Evolutionary conservation across 2,888 invertebrate genomes (phyloP).

Genomic region (Amorpha juglandis): DNA sequence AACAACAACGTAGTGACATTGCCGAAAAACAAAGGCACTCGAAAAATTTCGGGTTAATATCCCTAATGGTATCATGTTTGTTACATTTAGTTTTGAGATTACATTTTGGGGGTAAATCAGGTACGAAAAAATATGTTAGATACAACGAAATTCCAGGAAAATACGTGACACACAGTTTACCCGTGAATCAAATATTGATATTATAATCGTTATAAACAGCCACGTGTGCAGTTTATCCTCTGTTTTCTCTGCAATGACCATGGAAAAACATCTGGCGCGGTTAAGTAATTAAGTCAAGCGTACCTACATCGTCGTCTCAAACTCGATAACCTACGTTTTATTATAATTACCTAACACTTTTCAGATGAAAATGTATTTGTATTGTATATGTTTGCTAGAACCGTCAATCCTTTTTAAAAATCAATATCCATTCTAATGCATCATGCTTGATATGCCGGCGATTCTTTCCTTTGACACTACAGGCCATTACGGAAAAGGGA

Average conservation of each 20-base stretch:
- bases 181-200: neutral
- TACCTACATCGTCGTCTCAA: no score
- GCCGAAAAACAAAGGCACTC: no score
- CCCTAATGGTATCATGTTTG: no score
- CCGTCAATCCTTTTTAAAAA: neutral
- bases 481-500: conserved; percentile 3
- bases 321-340: neutral
- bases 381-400: no score
- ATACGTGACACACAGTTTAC: neutral
- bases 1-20: no score
- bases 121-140: no score
- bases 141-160: neutral
- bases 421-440: neutral
- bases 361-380: neutral
- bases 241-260: neutral
- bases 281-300: neutral
- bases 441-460: neutral
- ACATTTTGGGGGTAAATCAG: no score
- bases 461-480: neutral
- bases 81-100: no score
- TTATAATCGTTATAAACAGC: neutral
- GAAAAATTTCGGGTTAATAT: no score
- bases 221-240: conserved; percentile 1
- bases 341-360: neutral
- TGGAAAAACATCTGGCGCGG: conserved; percentile 7